Percentiles rank a stretch among this genome's conserved stretches.
Conservation (phyloP, 2,113 vertebrate species). For the Petrocephalus zakoni region DNA sequence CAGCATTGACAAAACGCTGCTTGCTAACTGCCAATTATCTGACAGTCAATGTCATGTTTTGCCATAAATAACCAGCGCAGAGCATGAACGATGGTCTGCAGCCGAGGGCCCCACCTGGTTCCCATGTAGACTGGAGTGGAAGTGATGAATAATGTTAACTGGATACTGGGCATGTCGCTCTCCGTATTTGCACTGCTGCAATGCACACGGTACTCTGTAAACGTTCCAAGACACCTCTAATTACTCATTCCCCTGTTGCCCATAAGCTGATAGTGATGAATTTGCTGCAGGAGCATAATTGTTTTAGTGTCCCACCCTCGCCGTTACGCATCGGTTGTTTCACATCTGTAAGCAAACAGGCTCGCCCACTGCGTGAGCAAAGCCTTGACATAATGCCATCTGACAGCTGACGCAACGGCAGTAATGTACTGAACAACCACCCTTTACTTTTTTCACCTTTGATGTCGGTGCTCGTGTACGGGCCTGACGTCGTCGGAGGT, state of each 20-base stretch:
- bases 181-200: not conserved
- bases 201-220: not conserved
- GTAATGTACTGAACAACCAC: conserved; percentile 3
- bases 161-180: not conserved
- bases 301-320: not conserved
- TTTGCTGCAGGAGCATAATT: conserved; percentile 1
- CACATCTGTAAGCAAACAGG: conserved; percentile 3
- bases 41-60: not conserved
- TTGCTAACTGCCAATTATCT: not conserved
- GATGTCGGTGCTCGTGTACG: not conserved
- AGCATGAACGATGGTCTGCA: not conserved
- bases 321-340: conserved; percentile 9
- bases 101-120: not conserved
- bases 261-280: conserved; percentile 16
- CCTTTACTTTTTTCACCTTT: not conserved
- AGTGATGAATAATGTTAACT: not conserved
- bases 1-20: not conserved
- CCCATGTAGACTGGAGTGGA: not conserved
- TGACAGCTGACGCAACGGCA: conserved; percentile 5
- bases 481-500: not conserved
- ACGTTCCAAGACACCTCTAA: not conserved
- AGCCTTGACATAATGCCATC: conserved; percentile 10
- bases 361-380: not conserved
- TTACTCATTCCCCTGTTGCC: conserved; percentile 14
- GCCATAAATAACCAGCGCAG: not conserved